Conservation (phyloP, 2,888 invertebrate species). For the Cephalotes varians region DNA sequence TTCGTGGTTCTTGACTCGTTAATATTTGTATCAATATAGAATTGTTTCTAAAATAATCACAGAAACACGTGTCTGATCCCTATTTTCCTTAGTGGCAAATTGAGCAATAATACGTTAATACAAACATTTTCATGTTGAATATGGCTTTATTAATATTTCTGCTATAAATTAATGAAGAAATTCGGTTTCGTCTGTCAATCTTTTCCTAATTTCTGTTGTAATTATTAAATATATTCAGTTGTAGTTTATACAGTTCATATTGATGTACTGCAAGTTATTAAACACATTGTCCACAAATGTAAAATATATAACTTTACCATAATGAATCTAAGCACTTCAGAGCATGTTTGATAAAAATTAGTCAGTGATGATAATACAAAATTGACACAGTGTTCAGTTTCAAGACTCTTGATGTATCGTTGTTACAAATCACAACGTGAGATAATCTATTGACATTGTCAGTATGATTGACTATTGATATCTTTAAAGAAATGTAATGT, state of each 20-base stretch:
- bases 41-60: background rate
- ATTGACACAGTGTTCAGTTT: background rate
- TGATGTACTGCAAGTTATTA: background rate
- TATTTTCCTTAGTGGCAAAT: background rate
- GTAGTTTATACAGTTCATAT: slow-evolving; percentile 5
- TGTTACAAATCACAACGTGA: background rate
- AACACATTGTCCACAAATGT: slow-evolving; percentile 3
- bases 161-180: background rate
- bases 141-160: background rate
- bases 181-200: background rate
- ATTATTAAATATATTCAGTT: background rate
- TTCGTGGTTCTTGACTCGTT: too few species aligned
- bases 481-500: background rate
- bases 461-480: background rate
- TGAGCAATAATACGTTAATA: background rate
- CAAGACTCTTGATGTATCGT: background rate
- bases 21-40: background rate
- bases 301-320: slow-evolving; percentile 3
- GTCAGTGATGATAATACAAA: background rate
- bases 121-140: background rate
- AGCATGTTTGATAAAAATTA: slow-evolving; percentile 1
- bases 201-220: background rate
- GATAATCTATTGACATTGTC: background rate
- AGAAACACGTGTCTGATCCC: background rate
- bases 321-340: slow-evolving; percentile 12